A percentile compares a stretch with the other conserved stretches of the same genome.
These are phyloP conservation scores for Thumatha senex DNA, from an alignment of 2,888 invertebrate species.

Conservation along the genomic window DNA sequence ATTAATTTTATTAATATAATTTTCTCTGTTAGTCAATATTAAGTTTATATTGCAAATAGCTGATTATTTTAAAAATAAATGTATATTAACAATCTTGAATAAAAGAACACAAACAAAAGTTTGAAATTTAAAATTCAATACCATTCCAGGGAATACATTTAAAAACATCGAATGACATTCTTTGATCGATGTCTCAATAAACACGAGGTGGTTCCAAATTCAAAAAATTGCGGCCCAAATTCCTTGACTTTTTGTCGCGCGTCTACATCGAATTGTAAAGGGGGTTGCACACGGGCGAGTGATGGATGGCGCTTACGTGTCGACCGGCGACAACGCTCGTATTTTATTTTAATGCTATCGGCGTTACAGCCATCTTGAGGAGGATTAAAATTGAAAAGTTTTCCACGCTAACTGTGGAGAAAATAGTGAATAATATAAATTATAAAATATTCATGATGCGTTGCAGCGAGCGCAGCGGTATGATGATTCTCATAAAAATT, in stretches of 20 bases:
- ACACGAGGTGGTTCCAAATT: conserved; percentile 16
- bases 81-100: no score
- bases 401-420: conserved; percentile 64
- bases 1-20: no score
- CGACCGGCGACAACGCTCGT: conserved; percentile 65
- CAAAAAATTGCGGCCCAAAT: conserved; percentile 26
- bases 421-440: conserved; percentile 40
- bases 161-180: conserved; percentile 11
- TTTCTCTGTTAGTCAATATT: no score
- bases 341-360: conserved; percentile 78
- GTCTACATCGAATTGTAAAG: conserved; percentile 48
- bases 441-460: conserved; percentile 27
- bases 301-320: conserved; percentile 81
- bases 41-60: no score
- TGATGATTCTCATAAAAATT: conserved; percentile 11
- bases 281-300: conserved; percentile 56
- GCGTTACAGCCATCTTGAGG: conserved; percentile 56
- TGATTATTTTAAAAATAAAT: not conserved
- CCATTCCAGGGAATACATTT: conserved; percentile 6
- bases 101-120: no score
- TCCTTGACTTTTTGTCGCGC: conserved; percentile 40
- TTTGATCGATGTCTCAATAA: conserved; percentile 33
- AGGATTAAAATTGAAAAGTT: conserved; percentile 82
- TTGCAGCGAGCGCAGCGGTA: not conserved
- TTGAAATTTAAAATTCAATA: conserved; percentile 3